Evolutionary conservation across 2,888 invertebrate species (phyloP), one percentile per base, ranked within the genome.

Genomic region (Tolmerus cingulatus): DNA sequence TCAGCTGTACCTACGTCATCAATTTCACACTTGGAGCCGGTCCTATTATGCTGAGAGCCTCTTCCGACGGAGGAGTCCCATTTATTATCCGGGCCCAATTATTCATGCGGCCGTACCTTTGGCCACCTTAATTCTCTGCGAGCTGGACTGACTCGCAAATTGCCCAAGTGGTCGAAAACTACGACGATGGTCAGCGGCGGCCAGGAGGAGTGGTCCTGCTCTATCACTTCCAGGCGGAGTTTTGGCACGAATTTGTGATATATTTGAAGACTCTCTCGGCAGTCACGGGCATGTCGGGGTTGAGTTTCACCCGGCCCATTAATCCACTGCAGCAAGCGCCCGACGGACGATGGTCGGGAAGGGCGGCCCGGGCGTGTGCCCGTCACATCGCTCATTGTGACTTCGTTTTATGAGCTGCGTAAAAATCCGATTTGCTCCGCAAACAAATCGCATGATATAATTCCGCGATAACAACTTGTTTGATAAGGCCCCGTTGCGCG

Each of bases 391-490:
- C 34, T 37, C 40, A 34, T 34, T 76, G 76, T 40, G 76, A 76
- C 76, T 40, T 40, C 37, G 9, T 76, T 76, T 40, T 76, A 76
- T 76, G 76, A 40, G 40, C 34, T 76, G 76, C 40, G 76, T 40
- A 76, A 76, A 76, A 76, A 76, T 40, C 76, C 76, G 66, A 66
- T 76, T 76, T 76, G 34, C 19, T 66, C 8, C 9, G 76, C 34
- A 37, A 76, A 76, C 76, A 76, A 76, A 76, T 76, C 37, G n/a
- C 40, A 34, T 76, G 76, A 76, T 37, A 76, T 76, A 76, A 76
- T 76, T 76, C 37, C 76, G 37, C 37, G 40, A 76, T 76, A 76
- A 76, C 40, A 40, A 76, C 12, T 76, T 76, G 76, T 40, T 37
- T 76, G 76, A 76, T 76, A 76, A 76, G 37, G n/a, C 37, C 76